A percentile compares a stretch with the other conserved stretches of the same genome.
phyloP scores from a whole-genome alignment of 1,140 invertebrate species.

The Babylonia areolata region DNA sequence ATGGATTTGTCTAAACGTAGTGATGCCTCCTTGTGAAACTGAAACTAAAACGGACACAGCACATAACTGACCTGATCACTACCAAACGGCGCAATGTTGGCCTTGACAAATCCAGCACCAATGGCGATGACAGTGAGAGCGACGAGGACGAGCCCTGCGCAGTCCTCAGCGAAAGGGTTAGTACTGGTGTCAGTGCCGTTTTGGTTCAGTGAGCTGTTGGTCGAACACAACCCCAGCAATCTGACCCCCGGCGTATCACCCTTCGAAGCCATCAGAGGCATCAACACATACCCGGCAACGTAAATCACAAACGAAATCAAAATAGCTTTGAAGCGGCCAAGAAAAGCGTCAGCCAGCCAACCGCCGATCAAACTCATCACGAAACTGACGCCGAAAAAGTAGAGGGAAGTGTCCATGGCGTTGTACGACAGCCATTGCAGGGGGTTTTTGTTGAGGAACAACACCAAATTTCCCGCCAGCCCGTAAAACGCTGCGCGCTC shows the following conservation, averaged over 20 bases:
- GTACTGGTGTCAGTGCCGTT: neutral
- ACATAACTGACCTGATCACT: constrained; percentile 77
- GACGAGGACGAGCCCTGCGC: constrained; percentile 59
- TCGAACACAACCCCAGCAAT: neutral
- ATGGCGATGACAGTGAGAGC: constrained; percentile 75
- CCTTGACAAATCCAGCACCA: constrained; percentile 76
- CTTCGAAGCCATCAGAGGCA: constrained; percentile 66
- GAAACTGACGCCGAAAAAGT: constrained; percentile 77
- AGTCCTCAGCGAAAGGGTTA: constrained; percentile 53
- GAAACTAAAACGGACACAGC: too few relatives aligned
- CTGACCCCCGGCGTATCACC: neutral
- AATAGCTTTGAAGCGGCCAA: constrained; percentile 77
- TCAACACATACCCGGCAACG: constrained; percentile 72
- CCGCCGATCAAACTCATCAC: constrained; percentile 77
- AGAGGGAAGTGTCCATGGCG: constrained; percentile 75
- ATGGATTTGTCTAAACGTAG: too few relatives aligned
- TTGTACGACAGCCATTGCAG: constrained; percentile 76
- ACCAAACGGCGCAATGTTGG: constrained; percentile 79
- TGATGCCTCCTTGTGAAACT: too few relatives aligned
- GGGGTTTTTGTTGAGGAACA: constrained; percentile 77
- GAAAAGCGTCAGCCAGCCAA: constrained; percentile 76
- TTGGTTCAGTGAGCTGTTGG: neutral
- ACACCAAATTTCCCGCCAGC: constrained; percentile 77
- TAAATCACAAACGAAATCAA: constrained; percentile 76
- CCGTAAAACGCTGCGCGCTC: constrained; percentile 79